phyloP scores from a whole-genome alignment of 37 sponge, comb jelly and placozoan species.

The Theonella swinhoei region DNA sequence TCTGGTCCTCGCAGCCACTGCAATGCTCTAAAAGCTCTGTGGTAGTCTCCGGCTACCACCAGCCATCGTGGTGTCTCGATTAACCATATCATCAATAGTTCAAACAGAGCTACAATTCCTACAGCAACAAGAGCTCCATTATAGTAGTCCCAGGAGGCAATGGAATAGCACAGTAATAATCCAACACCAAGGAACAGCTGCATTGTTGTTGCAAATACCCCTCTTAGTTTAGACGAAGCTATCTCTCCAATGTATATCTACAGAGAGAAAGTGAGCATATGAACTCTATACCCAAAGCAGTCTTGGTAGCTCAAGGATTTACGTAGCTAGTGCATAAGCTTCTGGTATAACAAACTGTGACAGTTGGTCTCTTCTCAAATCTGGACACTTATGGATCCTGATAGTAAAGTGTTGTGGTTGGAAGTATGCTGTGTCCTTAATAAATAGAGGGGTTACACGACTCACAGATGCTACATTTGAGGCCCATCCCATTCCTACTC shows the following conservation, averaged over 20 bases:
- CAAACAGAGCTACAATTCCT: slow-evolving; percentile 3
- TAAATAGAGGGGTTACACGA: not conserved
- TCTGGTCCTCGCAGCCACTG: slow-evolving; percentile 51
- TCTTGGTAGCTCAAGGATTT: too few species aligned
- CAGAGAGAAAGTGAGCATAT: not conserved
- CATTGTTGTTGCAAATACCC: not conserved
- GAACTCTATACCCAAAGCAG: not conserved
- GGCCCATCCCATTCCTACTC: slow-evolving; percentile 53
- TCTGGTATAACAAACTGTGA: too few species aligned
- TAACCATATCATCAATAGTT: not conserved
- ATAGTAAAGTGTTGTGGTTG: too few species aligned
- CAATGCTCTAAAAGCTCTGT: slow-evolving; percentile 26
- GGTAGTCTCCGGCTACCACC: slow-evolving; percentile 11
- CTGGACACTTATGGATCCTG: too few species aligned
- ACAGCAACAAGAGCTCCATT: slow-evolving; percentile 9
- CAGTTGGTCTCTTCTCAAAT: too few species aligned
- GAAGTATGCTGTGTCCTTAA: too few species aligned
- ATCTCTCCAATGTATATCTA: slow-evolving; percentile 47
- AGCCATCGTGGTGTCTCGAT: slow-evolving; percentile 73
- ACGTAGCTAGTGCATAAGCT: too few species aligned
- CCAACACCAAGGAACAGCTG: slow-evolving; percentile 27
- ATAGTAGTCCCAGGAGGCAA: slow-evolving; percentile 26
- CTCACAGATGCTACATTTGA: slow-evolving; percentile 16
- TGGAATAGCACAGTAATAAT: not conserved
- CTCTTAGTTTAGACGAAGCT: slow-evolving; percentile 16